Evolutionary conservation across 2,888 invertebrate species (phyloP).

Genomic region (Abscondita cerata): DNA sequence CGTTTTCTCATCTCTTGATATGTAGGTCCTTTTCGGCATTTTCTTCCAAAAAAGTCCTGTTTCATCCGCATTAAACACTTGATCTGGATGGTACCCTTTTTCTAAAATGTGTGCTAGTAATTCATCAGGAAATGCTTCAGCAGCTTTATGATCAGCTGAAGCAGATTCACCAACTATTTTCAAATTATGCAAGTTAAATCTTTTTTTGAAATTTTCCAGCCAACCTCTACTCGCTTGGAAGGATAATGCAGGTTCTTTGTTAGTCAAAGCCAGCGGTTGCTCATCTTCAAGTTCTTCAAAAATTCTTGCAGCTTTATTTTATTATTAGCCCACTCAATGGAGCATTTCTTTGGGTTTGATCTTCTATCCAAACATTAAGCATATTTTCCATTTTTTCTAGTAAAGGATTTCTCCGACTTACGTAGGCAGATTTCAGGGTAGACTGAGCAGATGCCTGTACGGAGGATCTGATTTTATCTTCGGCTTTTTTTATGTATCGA

Average conservation of each 20-base stretch:
- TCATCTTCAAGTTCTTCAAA: background rate
- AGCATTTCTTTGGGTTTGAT: slow-evolving; percentile 32
- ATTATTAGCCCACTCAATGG: slow-evolving; percentile 35
- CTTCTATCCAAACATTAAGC: slow-evolving; percentile 37
- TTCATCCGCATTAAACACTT: slow-evolving; percentile 19
- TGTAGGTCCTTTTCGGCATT: slow-evolving; percentile 16
- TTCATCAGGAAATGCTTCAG: slow-evolving; percentile 11
- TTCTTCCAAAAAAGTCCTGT: too few species aligned
- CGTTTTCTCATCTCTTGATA: slow-evolving; percentile 14
- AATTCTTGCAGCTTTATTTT: slow-evolving; percentile 26
- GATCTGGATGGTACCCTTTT: slow-evolving; percentile 14
- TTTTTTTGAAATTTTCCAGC: too few species aligned
- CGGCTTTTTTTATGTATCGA: background rate
- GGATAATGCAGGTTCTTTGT: background rate
- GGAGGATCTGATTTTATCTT: background rate
- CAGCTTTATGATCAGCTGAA: slow-evolving; percentile 16
- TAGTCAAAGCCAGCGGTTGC: too few species aligned
- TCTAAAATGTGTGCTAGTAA: slow-evolving; percentile 14
- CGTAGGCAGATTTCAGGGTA: background rate
- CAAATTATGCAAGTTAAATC: too few species aligned
- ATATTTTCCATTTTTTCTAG: slow-evolving; percentile 13
- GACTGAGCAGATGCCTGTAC: background rate
- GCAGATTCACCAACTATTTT: slow-evolving; percentile 12
- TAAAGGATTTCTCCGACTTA: background rate
- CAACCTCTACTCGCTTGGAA: slow-evolving; percentile 15